phyloP scores from a whole-genome alignment of 2,888 invertebrate species.

The Elysia crispata region DNA sequence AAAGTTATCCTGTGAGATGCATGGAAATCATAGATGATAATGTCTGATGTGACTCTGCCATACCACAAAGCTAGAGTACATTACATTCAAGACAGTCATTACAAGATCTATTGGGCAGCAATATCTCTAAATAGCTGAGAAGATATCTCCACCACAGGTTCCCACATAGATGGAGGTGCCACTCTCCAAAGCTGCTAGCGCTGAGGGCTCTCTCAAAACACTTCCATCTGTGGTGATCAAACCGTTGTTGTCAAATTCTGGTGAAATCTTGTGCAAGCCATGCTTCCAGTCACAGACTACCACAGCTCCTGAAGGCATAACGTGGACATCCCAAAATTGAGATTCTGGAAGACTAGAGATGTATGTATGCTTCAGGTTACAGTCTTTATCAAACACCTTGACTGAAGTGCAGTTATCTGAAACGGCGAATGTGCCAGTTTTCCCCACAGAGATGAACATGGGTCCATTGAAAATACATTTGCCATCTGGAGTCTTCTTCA shows the following conservation, averaged over 20 bases:
- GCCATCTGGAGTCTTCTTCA: slow-evolving; percentile 53
- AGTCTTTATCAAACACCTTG: slow-evolving; percentile 52
- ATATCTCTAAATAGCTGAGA: slow-evolving; percentile 30
- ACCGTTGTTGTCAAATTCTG: slow-evolving; percentile 36
- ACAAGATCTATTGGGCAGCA: no score
- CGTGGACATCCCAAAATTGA: slow-evolving; percentile 56
- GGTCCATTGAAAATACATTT: slow-evolving; percentile 51
- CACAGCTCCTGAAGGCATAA: slow-evolving; percentile 44
- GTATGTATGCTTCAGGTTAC: slow-evolving; percentile 49
- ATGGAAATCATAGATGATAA: no score
- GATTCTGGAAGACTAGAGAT: slow-evolving; percentile 50
- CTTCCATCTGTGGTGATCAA: slow-evolving; percentile 25
- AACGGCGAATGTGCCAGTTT: slow-evolving; percentile 49
- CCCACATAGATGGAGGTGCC: slow-evolving; percentile 41
- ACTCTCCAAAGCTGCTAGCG: slow-evolving; percentile 44
- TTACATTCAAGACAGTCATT: no score
- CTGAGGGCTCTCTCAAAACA: slow-evolving; percentile 44
- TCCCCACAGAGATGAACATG: slow-evolving; percentile 52
- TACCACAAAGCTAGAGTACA: no score
- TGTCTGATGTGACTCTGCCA: no score
- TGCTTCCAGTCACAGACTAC: slow-evolving; percentile 55
- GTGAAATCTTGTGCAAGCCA: slow-evolving; percentile 52
- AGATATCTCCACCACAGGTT: slow-evolving; percentile 44
- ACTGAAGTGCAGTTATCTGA: slow-evolving; percentile 52
- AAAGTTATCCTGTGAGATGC: no score